A percentile compares a stretch with the other conserved stretches of the same genome.
Conservation (phyloP, 2,888 invertebrate genomes). For the Patella pellucida region DNA sequence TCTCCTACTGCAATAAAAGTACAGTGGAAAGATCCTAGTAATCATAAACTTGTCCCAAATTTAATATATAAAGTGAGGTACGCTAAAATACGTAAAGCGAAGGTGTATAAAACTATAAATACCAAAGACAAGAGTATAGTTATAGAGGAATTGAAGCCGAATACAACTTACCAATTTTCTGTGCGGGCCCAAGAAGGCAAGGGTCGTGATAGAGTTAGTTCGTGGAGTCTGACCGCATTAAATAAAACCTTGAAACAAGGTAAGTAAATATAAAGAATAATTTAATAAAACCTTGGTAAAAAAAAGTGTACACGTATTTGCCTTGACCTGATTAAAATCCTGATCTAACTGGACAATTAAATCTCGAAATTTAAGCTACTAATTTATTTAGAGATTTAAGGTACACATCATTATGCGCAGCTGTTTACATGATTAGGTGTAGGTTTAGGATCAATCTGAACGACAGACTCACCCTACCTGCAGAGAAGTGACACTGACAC, state of each 20-base stretch:
- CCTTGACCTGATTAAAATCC: no score
- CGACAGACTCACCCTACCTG: no score
- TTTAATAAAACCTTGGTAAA: no score
- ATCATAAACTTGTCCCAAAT: background rate
- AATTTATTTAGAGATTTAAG: no score
- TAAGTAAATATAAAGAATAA: background rate
- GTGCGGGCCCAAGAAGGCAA: slow-evolving; percentile 29
- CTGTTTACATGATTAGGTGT: no score
- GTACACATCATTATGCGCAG: no score
- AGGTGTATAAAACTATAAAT: slow-evolving; percentile 14
- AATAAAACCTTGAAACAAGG: slow-evolving; percentile 15
- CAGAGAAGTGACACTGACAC: no score
- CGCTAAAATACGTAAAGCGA: background rate
- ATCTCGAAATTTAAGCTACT: no score
- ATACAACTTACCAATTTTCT: slow-evolving; percentile 32
- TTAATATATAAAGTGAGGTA: background rate
- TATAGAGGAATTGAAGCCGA: slow-evolving; percentile 24
- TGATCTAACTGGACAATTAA: no score
- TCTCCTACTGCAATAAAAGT: slow-evolving; percentile 30
- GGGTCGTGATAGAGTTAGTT: slow-evolving; percentile 17
- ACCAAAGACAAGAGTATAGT: slow-evolving; percentile 12
- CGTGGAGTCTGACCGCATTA: slow-evolving; percentile 29
- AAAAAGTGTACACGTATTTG: no score
- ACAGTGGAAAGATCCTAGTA: slow-evolving; percentile 34
- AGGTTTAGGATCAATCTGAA: no score